These are phyloP conservation scores for Leucoraja ocellata DNA, from an alignment of 2,797 vertebrate genomes.

Conservation along the genomic window DNA sequence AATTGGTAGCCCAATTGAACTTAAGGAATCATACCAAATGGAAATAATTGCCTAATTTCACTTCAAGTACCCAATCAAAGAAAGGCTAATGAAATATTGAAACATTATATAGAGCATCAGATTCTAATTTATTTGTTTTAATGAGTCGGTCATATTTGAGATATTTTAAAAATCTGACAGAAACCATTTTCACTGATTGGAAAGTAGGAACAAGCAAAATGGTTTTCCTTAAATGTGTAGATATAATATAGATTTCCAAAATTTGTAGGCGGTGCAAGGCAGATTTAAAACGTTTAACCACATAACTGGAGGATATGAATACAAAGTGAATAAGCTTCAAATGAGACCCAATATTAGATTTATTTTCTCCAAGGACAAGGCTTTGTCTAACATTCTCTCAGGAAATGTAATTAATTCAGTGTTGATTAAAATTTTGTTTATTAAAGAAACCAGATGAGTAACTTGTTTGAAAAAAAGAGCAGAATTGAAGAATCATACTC, in stretches of 20 bases:
- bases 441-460: neutral
- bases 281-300: conserved; percentile 11
- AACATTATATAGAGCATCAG: too few species aligned
- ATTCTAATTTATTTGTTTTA: neutral
- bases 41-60: neutral
- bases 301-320: conserved; percentile 32
- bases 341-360: conserved; percentile 9
- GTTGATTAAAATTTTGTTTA: neutral
- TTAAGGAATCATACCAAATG: neutral
- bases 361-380: neutral
- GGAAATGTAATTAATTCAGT: conserved; percentile 20
- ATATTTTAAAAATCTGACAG: neutral
- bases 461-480: neutral
- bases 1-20: neutral
- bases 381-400: neutral
- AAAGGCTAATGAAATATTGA: neutral
- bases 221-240: neutral
- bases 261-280: neutral
- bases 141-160: neutral
- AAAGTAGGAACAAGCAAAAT: too few species aligned
- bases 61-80: neutral
- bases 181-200: too few species aligned
- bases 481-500: neutral
- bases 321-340: conserved; percentile 12
- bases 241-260: neutral